Evolutionary conservation across 1,140 invertebrate genomes (phyloP), one percentile per base, ranked within the genome.

Genomic region (Microvelia longipes): DNA sequence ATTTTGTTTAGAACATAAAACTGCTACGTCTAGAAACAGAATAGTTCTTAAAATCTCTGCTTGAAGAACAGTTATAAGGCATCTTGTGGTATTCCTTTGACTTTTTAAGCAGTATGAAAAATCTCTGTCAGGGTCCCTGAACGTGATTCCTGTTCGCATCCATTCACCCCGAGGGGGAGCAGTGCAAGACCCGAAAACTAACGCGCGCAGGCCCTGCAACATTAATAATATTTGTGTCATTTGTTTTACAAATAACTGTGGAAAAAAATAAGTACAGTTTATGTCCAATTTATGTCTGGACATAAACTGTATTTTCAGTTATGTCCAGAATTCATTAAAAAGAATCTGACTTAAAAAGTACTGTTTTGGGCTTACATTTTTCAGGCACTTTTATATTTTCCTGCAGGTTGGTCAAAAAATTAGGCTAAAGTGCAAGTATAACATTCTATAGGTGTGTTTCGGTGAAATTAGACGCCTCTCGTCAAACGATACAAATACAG

Each of bases 21-120:
- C 19, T 5, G 15, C 25, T 26, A 5, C 5, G 62, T 79, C 80
- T 29, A 83, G 84, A 74, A 90, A 89, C n/a, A 90, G 78, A 65
- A 89, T 80, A 75, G 86, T 83, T 74, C 89, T 89, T 24, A 86
- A 70, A 76, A 90, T 83, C 68, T 85, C 82, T 1, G 87, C 87
- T 74, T 89, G 87, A 0, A 90, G 80, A 11, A 83, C 86, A 0
- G 87, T 83, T 11, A 88, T 78, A 19, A 90, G 76, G 0, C 86
- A 86, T 71, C 85, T 80, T 1, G 86, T 85, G 0, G 85, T 84
- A 71, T 87, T 88, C 68, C 84, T 80, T 0, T 84, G 81, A n/a
- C 83, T 81, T 69, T 81, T 80, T 15, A 88, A 73, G 15, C 85
- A 85, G 71, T 85, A 88, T 0, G 80, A 83, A 29, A 86, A 73